Evolutionary conservation across 2,113 vertebrate species (phyloP).

Genomic region (Uropsilus gracilis): DNA sequence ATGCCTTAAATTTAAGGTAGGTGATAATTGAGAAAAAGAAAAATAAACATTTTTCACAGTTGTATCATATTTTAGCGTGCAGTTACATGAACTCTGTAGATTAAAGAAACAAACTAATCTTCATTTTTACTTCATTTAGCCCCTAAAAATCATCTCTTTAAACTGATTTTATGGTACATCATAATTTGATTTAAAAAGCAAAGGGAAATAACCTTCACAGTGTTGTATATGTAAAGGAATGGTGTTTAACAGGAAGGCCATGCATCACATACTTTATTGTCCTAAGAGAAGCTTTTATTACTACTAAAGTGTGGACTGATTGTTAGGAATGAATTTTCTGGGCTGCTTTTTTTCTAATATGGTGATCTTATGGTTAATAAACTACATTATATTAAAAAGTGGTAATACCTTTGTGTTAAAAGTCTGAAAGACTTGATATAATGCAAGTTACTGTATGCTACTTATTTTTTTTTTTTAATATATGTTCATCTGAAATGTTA

Average conservation of each 20-base stretch:
- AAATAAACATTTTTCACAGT: not conserved
- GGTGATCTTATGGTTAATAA: constrained; percentile 14
- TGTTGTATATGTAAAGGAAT: not conserved
- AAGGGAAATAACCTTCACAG: constrained; percentile 6
- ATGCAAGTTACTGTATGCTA: not conserved
- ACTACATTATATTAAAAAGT: not conserved
- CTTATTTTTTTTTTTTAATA: no score
- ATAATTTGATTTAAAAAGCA: not conserved
- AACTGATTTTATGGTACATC: not conserved
- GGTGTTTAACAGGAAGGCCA: not conserved
- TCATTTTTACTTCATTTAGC: not conserved
- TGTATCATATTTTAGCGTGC: not conserved
- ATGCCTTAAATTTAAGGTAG: not conserved
- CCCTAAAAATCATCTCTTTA: constrained; percentile 14
- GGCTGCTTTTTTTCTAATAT: not conserved
- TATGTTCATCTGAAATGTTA: constrained; percentile 36
- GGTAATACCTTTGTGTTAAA: constrained; percentile 42
- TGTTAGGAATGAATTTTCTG: not conserved
- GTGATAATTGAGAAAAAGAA: not conserved
- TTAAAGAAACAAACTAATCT: not conserved
- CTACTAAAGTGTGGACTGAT: not conserved
- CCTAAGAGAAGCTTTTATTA: not conserved
- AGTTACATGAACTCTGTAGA: not conserved
- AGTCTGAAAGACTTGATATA: constrained; percentile 35
- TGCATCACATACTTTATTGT: not conserved